Conservation (phyloP, 2,797 vertebrate genomes). For the Gymnoscopelus braueri region DNA sequence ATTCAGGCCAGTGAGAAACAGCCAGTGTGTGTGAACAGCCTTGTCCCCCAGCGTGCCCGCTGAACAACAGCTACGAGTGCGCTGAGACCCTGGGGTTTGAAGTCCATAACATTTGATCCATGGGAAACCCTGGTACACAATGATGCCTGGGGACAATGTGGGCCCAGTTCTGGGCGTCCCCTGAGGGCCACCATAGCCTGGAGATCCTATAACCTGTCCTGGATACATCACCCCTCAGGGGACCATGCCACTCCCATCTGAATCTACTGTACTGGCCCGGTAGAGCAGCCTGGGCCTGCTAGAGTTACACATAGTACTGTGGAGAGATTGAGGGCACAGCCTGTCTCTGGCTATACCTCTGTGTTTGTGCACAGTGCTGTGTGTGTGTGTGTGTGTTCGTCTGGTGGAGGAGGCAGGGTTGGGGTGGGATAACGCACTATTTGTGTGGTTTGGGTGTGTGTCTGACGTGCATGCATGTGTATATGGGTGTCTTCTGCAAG, state of each 20-base stretch:
- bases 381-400: conserved; percentile 8
- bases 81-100: conserved; percentile 77
- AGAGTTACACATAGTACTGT: conserved; percentile 51
- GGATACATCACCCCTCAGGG: conserved; percentile 73
- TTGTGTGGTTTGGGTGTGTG: not conserved
- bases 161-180: conserved; percentile 80
- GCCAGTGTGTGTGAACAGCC: conserved; percentile 59
- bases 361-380: conserved; percentile 1
- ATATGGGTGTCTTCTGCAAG: too few species aligned
- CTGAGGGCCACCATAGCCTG: conserved; percentile 76
- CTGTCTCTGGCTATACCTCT: conserved; percentile 18
- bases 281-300: conserved; percentile 37
- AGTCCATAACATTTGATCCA: conserved; percentile 79
- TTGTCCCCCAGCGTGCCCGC: conserved; percentile 65
- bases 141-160: conserved; percentile 80
- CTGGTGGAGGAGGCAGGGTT: too few species aligned
- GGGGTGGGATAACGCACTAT: too few species aligned
- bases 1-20: conserved; percentile 61
- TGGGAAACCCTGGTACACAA: conserved; percentile 83
- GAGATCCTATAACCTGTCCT: conserved; percentile 83
- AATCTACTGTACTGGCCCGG: conserved; percentile 45
- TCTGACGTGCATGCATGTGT: not conserved
- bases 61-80: conserved; percentile 69
- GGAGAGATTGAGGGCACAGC: conserved; percentile 32
- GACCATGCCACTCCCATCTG: conserved; percentile 67